A percentile compares a stretch with the other conserved stretches of the same genome.
These are phyloP conservation scores for Protobothrops flavoviridis DNA, from an alignment of 2,113 vertebrate species.

Conservation along the genomic window DNA sequence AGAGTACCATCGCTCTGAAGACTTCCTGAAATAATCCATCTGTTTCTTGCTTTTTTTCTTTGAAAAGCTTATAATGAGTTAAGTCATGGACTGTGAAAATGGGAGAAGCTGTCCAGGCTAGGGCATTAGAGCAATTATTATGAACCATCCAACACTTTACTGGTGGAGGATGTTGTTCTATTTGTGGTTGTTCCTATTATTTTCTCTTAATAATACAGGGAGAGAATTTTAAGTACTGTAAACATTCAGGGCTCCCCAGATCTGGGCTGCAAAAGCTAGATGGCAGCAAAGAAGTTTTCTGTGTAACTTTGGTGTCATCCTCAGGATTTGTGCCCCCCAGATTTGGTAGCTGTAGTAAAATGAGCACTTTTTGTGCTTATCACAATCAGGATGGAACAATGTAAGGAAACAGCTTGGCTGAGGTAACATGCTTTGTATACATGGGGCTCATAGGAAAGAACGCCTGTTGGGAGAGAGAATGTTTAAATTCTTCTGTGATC, in stretches of 20 bases:
- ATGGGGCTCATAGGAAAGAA: neutral
- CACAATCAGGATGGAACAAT: fast-evolving
- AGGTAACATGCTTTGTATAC: neutral
- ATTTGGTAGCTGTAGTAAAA: neutral
- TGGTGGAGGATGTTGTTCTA: neutral
- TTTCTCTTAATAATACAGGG: neutral
- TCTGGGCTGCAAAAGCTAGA: neutral
- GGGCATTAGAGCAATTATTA: neutral
- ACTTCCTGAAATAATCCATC: neutral
- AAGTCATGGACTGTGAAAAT: neutral
- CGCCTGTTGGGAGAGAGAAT: neutral
- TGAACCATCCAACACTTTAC: neutral
- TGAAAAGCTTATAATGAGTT: neutral
- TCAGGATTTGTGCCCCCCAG: neutral
- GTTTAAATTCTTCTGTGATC: too few relatives aligned
- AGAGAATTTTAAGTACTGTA: neutral
- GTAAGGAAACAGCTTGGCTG: neutral
- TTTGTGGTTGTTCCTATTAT: neutral
- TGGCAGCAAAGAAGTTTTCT: neutral
- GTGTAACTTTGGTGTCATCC: neutral
- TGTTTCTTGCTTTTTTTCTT: neutral
- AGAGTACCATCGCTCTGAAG: neutral
- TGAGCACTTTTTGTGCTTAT: neutral
- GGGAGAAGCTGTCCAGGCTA: neutral
- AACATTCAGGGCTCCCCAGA: neutral